Evolutionary conservation across 2,797 vertebrate species (phyloP).

Genomic region (Clarias platycephalus): DNA sequence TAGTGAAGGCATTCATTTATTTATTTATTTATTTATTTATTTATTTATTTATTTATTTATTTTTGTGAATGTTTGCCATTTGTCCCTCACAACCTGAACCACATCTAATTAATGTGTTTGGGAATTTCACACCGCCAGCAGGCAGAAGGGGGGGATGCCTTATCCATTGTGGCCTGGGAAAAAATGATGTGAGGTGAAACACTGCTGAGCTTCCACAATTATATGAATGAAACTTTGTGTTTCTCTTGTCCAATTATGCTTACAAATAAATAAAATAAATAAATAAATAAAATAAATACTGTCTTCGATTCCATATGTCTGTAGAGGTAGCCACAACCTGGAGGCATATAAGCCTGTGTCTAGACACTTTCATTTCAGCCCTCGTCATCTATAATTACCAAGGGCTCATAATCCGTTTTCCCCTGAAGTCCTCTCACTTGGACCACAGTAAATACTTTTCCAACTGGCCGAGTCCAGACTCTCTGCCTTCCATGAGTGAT

Average conservation of each 20-base stretch:
- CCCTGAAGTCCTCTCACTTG: constrained; percentile 32
- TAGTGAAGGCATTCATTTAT: background rate
- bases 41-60: background rate
- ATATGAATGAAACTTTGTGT: constrained; percentile 23
- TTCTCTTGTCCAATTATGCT: constrained; percentile 12
- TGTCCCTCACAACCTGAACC: constrained; percentile 39
- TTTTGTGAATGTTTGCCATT: constrained; percentile 37
- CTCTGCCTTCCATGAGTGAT: constrained; percentile 25
- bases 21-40: background rate
- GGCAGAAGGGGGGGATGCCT: constrained; percentile 8
- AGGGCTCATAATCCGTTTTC: constrained; percentile 36
- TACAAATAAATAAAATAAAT: background rate
- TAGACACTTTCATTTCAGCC: constrained; percentile 29
- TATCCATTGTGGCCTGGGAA: constrained; percentile 37
- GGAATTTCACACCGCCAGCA: constrained; percentile 26
- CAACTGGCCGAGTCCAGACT: constrained; percentile 34
- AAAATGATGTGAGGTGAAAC: constrained; percentile 19
- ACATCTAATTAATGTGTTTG: constrained; percentile 48
- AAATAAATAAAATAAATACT: constrained; percentile 17
- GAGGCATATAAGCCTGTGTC: constrained; percentile 25
- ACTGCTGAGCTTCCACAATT: constrained; percentile 17
- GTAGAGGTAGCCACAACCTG: constrained; percentile 2
- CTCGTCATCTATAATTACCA: constrained; percentile 39
- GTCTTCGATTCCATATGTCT: constrained; percentile 5
- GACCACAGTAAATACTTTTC: constrained; percentile 38